Evolutionary conservation across 2,797 vertebrate genomes (phyloP).

Genomic region (Scleropages formosus): DNA sequence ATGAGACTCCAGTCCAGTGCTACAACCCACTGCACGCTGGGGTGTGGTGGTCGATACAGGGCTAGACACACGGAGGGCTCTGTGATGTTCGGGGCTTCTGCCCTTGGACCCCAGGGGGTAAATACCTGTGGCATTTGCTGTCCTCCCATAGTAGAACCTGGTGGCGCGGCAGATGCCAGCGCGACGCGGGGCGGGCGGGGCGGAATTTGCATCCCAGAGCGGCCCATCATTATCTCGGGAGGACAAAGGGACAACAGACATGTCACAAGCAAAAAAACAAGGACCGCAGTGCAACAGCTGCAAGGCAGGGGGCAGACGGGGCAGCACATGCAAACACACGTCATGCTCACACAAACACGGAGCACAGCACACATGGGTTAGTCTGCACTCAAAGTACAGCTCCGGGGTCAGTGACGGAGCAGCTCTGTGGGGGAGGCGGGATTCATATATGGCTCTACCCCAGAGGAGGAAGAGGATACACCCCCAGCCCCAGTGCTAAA

Average conservation of each 20-base stretch:
- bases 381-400: too few relatives aligned
- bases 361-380: too few relatives aligned
- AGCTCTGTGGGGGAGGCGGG: too few relatives aligned
- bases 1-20: too few relatives aligned
- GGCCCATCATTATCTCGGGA: conserved; percentile 77
- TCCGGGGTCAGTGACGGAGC: too few relatives aligned
- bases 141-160: conserved; percentile 75
- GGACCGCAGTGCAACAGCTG: conserved; percentile 66
- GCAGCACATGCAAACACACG: conserved; percentile 60
- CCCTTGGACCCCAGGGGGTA: conserved; percentile 45
- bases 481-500: too few relatives aligned
- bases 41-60: too few relatives aligned
- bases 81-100: neutral
- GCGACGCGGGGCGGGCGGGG: conserved; percentile 78
- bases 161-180: conserved; percentile 71
- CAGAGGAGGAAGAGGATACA: too few relatives aligned
- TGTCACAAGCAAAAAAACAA: conserved; percentile 75
- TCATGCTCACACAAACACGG: too few relatives aligned
- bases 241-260: conserved; percentile 83
- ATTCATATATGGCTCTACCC: too few relatives aligned
- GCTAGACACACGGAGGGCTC: neutral
- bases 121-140: conserved; percentile 87
- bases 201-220: conserved; percentile 81
- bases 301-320: conserved; percentile 53
- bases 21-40: too few relatives aligned